Evolutionary conservation across 2,888 invertebrate species (phyloP), one percentile per base, ranked within the genome.

Genomic region (Pilophorus perplexus): DNA sequence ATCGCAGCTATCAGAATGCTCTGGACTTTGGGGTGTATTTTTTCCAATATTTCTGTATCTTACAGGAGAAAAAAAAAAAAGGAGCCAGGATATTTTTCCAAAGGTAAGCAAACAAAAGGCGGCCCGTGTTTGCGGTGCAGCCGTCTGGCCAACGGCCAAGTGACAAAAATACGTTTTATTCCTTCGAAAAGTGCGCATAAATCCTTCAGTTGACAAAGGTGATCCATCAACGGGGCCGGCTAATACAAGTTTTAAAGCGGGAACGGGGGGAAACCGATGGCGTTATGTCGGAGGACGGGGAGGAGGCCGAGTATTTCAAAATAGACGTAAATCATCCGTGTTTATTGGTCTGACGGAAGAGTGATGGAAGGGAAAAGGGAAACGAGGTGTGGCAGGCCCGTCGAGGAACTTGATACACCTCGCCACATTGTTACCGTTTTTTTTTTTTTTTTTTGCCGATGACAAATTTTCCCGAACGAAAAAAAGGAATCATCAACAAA

Each of bases 91-190:
- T n/a, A 33, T 33, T 33, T 33, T 33, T 33, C 33, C 33, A 48
- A 62, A 62, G 62, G 62, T 62, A 48, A 62, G 48, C 44, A 62
- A 62, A 62, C 62, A 62, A 62, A 62, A 62, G 62, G 48, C 18
- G 33, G 33, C 28, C 23, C 18, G n/a, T 38, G 55, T 37, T 55
- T 62, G 62, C 33, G 44, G 46, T 33, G 62, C 62, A 22, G 16
- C 16, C 42, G 18, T 52, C 62, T 62, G 62, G 62, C 46, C 48
- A 22, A 10, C 23, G 2, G 62, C 62, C 62, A 62, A 62, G 62
- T 18, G 33, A 44, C 46, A 18, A 22, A 62, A 62, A 62, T 62
- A 62, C 62, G 23, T 62, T 62, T 62, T 62, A 62, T 62, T 62
- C 62, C 44, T 46, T 46, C 44, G 62, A 48, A 33, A 46, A 62